Conservation (phyloP, 2,797 vertebrate species). For the Crocidura indochinensis region DNA sequence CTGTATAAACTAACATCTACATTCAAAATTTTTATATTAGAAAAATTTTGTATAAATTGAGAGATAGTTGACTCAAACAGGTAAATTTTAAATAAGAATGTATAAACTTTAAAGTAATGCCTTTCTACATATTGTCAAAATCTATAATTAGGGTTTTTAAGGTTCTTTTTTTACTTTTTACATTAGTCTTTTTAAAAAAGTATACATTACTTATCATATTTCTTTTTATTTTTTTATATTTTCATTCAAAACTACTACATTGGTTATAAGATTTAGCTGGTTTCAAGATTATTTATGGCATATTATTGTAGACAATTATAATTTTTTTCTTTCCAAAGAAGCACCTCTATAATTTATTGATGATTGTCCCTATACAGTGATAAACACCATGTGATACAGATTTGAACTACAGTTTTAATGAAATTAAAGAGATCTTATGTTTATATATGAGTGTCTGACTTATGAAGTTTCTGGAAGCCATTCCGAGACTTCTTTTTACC, state of each 20-base stretch:
- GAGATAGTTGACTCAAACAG: constrained; percentile 75
- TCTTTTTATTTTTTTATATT: constrained; percentile 24
- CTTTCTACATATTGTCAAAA: constrained; percentile 10
- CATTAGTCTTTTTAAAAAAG: no score
- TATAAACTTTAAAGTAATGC: constrained; percentile 54
- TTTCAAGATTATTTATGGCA: constrained; percentile 55
- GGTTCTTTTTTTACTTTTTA: no score
- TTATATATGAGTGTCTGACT: background rate
- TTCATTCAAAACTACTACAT: constrained; percentile 48
- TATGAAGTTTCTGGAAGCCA: background rate
- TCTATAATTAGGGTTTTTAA: constrained; percentile 6
- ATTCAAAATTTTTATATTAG: constrained; percentile 57
- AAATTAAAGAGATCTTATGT: background rate
- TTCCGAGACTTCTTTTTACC: background rate
- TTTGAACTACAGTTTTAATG: background rate
- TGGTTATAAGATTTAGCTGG: constrained; percentile 4
- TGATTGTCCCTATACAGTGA: background rate
- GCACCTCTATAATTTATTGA: background rate
- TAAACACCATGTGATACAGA: background rate
- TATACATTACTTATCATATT: background rate
- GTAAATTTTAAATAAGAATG: constrained; percentile 80
- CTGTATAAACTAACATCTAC: constrained; percentile 83
- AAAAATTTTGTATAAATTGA: constrained; percentile 60
- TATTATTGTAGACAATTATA: constrained; percentile 26
- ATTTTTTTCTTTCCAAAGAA: constrained; percentile 44